Evolutionary conservation across 2,888 invertebrate species (phyloP), one percentile per base, ranked within the genome.

Genomic region (Diarsia mendica): DNA sequence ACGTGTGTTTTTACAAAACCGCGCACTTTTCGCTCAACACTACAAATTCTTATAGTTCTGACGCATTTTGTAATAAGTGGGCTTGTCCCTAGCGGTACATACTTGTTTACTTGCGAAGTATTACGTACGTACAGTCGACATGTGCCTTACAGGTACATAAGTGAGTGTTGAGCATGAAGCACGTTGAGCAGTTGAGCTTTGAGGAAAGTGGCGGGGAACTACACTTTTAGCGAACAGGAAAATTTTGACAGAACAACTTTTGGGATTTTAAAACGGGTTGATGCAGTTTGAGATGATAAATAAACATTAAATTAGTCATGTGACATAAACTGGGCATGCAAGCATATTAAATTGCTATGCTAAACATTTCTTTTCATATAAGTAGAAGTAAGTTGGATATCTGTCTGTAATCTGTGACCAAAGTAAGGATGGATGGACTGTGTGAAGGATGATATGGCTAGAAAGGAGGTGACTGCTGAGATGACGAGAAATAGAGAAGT

Each of bases 61-160:
- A 72, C 84, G 72, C 72, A 81, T 49, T 48, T 72, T 33, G 67
- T 44, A 58, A 72, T 23, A 18, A 61, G 63, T 74, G 82, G 85
- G 77, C 85, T 69, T 85, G 83, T 85, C 85, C 85, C 66, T 51
- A 33, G 48, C 10, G n/a, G 51, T 67, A 15, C 20, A 63, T 39
- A 39, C 33, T 80, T 80, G 65, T 84, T 84, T 75, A 72, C 53
- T 51, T 49, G 33, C 13, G 33, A 18, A n/a, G 10, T 55, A n/a
- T 61, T 83, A 79, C 49, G 44, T 68, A 28, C 20, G 53, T 58
- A 2, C 13, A 49, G 20, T 18, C 20, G n/a, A 28, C 15, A 58
- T 70, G 46, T 53, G 23, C 11, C 46, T 58, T 33, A 20, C 53
- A 44, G n/a, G 74, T 72, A 72, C 72, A 46, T 46, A 39, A 11